Conservation (phyloP, 2,113 vertebrate species). For the Potamarius usumacintae region DNA sequence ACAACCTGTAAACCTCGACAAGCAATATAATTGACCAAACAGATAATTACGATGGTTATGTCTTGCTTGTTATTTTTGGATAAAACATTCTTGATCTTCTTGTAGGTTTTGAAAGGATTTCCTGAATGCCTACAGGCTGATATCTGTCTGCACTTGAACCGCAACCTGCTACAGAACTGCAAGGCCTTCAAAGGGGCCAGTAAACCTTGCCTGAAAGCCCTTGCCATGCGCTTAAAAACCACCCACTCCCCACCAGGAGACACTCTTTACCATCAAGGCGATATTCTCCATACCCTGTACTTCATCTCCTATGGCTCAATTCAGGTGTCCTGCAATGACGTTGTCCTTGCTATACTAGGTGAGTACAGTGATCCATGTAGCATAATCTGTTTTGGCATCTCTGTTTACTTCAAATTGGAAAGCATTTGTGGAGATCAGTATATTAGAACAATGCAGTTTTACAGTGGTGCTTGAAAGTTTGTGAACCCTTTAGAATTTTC, state of each 20-base stretch:
- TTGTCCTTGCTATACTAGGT: constrained; percentile 92
- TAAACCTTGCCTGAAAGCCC: constrained; percentile 86
- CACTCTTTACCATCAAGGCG: constrained; percentile 87
- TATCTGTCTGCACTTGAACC: constrained; percentile 94
- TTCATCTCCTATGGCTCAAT: constrained; percentile 95
- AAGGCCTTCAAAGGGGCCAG: constrained; percentile 88
- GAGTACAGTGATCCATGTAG: background rate
- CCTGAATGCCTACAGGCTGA: constrained; percentile 94
- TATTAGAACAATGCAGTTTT: background rate
- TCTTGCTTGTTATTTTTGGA: background rate
- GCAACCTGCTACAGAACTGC: constrained; percentile 89
- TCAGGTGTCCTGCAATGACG: constrained; percentile 85
- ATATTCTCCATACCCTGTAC: constrained; percentile 88
- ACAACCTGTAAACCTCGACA: background rate
- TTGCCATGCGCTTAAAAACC: constrained; percentile 89
- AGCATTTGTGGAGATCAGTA: background rate
- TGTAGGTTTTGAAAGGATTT: constrained; percentile 93
- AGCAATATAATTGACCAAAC: background rate
- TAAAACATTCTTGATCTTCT: background rate
- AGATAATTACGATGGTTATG: background rate
- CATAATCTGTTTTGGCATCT: background rate
- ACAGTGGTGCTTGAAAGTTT: no score
- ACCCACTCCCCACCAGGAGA: constrained; percentile 91
- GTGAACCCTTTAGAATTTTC: no score
- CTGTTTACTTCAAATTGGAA: background rate